Percentiles rank a stretch among this genome's conserved stretches.
Evolutionary conservation across 2,888 invertebrate species (phyloP).

Genomic region (Eucera pruinosa): DNA sequence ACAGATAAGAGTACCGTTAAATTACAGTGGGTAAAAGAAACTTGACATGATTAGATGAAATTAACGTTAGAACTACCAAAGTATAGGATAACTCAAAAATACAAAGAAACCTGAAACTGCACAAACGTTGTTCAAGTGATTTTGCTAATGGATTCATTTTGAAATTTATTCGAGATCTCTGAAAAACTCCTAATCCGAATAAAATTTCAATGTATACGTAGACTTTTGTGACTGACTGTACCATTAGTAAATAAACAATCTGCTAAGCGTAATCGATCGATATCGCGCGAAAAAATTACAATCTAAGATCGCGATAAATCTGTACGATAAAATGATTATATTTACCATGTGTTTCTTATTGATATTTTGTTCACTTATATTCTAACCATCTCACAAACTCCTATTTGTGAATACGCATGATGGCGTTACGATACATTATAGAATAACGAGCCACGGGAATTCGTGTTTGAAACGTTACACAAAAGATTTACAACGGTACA

Average conservation of each 20-base stretch:
- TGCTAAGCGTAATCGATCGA: neutral
- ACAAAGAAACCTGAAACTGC: too few relatives aligned
- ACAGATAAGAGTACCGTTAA: too few relatives aligned
- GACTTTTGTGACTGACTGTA: too few relatives aligned
- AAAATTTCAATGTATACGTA: too few relatives aligned
- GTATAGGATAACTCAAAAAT: too few relatives aligned
- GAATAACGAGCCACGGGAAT: neutral
- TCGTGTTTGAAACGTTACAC: slow-evolving; percentile 8
- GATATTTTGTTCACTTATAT: slow-evolving; percentile 16
- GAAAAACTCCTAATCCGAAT: too few relatives aligned
- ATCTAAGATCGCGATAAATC: neutral
- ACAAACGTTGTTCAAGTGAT: too few relatives aligned
- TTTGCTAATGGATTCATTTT: too few relatives aligned
- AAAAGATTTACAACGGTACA: neutral
- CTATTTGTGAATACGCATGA: neutral
- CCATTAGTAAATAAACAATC: neutral
- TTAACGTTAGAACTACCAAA: too few relatives aligned
- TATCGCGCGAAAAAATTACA: neutral
- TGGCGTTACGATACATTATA: neutral
- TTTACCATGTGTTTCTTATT: slow-evolving; percentile 34
- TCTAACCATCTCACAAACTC: slow-evolving; percentile 33
- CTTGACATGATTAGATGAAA: too few relatives aligned
- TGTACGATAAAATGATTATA: neutral
- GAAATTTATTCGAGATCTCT: too few relatives aligned
- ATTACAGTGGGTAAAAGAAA: too few relatives aligned